A percentile compares a stretch with the other conserved stretches of the same genome.
phyloP scores from a whole-genome alignment of 2,888 invertebrate species.

The Colostygia pectinataria region DNA sequence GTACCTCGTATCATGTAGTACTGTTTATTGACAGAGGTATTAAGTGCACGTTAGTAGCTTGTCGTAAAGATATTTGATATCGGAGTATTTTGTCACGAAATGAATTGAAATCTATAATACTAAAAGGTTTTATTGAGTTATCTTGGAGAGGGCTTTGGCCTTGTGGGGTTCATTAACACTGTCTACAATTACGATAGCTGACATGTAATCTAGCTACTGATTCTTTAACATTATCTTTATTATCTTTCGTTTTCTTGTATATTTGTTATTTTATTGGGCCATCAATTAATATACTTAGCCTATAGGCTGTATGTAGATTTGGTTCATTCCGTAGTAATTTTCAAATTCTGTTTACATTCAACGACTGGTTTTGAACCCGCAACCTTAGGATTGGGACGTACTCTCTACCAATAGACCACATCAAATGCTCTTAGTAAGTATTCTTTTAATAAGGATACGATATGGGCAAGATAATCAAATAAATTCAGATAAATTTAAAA shows the following conservation, averaged over 20 bases:
- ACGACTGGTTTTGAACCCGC: no score
- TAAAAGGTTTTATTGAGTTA: conserved; percentile 79
- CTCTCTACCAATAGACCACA: no score
- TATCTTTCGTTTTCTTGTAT: conserved; percentile 8
- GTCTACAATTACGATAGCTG: conserved; percentile 57
- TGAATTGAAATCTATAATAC: conserved; percentile 73
- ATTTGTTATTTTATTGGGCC: neutral
- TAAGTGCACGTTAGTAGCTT: conserved; percentile 56
- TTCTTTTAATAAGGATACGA: no score
- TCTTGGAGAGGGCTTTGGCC: conserved; percentile 69
- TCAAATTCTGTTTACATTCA: no score
- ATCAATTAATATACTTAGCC: neutral
- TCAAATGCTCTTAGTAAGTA: no score
- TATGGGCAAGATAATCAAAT: no score
- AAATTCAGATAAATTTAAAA: no score
- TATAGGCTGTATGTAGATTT: no score
- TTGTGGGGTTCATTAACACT: conserved; percentile 76
- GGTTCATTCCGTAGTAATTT: no score
- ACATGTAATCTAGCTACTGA: conserved; percentile 70
- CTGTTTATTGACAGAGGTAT: conserved; percentile 45
- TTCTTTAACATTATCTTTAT: conserved; percentile 41
- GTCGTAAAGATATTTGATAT: conserved; percentile 74
- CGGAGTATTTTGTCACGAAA: conserved; percentile 69
- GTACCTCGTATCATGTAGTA: conserved; percentile 47
- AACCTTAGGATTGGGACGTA: no score